Evolutionary conservation across 1,140 invertebrate species (phyloP).

Genomic region (Drosophila neocordata): DNA sequence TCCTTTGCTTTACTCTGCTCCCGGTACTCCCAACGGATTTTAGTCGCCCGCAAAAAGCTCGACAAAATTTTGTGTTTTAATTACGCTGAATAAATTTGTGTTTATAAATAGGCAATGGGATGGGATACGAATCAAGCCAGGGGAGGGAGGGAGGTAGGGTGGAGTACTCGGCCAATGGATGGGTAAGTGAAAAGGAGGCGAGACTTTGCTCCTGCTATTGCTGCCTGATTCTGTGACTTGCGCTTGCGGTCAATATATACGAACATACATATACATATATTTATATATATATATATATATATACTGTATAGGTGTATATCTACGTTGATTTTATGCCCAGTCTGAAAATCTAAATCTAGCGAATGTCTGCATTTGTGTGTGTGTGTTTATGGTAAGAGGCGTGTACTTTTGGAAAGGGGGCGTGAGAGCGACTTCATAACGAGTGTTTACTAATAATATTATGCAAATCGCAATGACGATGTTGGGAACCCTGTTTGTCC

Average conservation of each 20-base stretch:
- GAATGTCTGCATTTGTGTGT: constrained; percentile 69
- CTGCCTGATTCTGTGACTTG: constrained; percentile 40
- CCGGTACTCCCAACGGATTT: constrained; percentile 31
- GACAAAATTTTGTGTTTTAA: constrained; percentile 78
- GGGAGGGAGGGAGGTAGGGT: not conserved
- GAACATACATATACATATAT: constrained; percentile 24
- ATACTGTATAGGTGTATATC: not conserved
- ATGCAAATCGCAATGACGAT: constrained; percentile 67
- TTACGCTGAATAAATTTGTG: constrained; percentile 81
- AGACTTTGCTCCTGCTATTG: not conserved
- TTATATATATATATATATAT: not conserved
- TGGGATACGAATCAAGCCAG: constrained; percentile 12
- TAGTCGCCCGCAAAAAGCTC: constrained; percentile 18
- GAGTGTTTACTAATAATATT: constrained; percentile 82
- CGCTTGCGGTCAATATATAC: constrained; percentile 61
- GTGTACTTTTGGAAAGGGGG: not conserved
- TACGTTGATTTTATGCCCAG: constrained; percentile 62
- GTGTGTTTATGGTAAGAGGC: not conserved
- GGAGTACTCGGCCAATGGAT: not conserved
- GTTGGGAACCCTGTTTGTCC: not conserved
- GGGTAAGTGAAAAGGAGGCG: constrained; percentile 10
- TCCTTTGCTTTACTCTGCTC: not conserved
- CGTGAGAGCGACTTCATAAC: constrained; percentile 71
- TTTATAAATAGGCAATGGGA: constrained; percentile 74
- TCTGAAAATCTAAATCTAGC: constrained; percentile 75